Conservation (phyloP, 2,888 invertebrate genomes). For the Machimus rusticus region DNA sequence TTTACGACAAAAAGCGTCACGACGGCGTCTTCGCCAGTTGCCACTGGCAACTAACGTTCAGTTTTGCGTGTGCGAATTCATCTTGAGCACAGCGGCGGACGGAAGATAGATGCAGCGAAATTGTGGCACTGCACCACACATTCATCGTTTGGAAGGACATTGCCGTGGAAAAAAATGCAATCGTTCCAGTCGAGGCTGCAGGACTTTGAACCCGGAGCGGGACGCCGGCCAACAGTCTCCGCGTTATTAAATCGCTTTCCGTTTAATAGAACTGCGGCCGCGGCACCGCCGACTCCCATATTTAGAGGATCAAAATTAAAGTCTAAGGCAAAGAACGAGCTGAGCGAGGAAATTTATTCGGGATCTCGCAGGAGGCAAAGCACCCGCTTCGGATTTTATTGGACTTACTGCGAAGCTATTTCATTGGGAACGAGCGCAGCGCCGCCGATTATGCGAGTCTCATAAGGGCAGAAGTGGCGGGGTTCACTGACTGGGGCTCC, state of each 20-base stretch:
- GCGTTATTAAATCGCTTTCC: not conserved
- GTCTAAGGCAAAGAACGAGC: not conserved
- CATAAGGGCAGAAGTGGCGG: not conserved
- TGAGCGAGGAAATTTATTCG: not conserved
- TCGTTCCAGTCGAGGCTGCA: not conserved
- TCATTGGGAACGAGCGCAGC: not conserved
- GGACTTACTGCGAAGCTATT: not conserved
- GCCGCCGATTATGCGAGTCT: not conserved
- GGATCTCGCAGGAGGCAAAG: not conserved
- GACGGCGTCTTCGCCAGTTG: slow-evolving; percentile 50
- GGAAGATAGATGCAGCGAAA: slow-evolving; percentile 18
- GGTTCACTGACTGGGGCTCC: not conserved
- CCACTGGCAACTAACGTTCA: slow-evolving; percentile 44
- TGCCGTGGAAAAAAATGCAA: not conserved
- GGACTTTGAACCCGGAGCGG: slow-evolving; percentile 8
- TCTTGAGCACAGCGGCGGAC: not conserved
- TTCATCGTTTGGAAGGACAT: slow-evolving; percentile 3
- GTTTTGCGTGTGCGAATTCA: slow-evolving; percentile 3
- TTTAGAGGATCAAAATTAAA: not conserved
- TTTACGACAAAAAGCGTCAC: slow-evolving; percentile 51
- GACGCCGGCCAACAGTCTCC: not conserved
- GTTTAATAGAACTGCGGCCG: not conserved
- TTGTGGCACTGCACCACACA: slow-evolving; percentile 23
- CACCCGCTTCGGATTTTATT: not conserved
- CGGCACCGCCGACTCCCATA: not conserved